phyloP scores from a whole-genome alignment of 2,113 vertebrate genomes.

The Pomatorhinus ruficollis region DNA sequence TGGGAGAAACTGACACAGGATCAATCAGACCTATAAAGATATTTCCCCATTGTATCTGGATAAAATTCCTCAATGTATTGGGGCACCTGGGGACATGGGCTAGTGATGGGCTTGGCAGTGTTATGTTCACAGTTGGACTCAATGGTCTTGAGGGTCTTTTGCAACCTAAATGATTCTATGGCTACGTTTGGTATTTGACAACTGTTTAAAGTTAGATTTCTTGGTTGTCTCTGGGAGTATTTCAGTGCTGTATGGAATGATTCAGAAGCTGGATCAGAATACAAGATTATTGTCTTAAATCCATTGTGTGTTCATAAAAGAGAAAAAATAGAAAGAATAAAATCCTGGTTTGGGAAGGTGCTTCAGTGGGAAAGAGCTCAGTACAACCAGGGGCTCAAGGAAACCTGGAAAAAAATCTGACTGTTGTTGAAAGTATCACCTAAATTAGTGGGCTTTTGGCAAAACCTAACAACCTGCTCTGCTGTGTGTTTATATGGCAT shows the following conservation, averaged over 20 bases:
- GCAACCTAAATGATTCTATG: neutral
- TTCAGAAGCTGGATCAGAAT: neutral
- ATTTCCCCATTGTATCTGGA: neutral
- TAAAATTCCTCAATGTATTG: fast-evolving
- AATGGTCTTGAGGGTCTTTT: neutral
- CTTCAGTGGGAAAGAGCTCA: neutral
- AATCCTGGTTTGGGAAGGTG: neutral
- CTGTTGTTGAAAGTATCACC: neutral
- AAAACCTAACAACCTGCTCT: neutral
- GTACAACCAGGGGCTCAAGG: neutral
- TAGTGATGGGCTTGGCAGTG: neutral
- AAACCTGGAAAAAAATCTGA: neutral
- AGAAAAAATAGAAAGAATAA: neutral
- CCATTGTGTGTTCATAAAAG: neutral
- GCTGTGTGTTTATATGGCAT: neutral
- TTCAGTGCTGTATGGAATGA: neutral
- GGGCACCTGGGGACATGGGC: neutral
- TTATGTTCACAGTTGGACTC: neutral
- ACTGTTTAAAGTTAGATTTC: neutral
- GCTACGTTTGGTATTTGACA: neutral
- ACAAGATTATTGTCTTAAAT: neutral
- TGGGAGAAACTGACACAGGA: neutral
- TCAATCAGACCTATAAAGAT: neutral
- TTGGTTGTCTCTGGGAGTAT: neutral
- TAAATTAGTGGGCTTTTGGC: neutral